Percentiles rank a stretch among this genome's conserved stretches.
phyloP scores from a whole-genome alignment of 2,888 invertebrate species.

The Spodoptera littoralis region DNA sequence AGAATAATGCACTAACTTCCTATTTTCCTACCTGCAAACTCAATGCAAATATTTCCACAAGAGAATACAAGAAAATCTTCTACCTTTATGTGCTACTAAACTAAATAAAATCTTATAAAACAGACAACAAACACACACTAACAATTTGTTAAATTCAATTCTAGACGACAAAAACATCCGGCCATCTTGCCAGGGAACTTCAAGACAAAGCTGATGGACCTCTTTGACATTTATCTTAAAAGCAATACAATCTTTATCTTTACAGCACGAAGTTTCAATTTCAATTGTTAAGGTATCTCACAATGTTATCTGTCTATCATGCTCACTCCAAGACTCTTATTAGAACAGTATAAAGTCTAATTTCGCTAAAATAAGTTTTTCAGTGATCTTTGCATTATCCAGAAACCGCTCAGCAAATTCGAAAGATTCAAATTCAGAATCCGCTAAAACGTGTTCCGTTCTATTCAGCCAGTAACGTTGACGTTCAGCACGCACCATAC shows the following conservation, averaged over 20 bases:
- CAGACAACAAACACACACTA: slow-evolving; percentile 23
- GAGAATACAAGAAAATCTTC: neutral
- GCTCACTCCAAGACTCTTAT: slow-evolving; percentile 21
- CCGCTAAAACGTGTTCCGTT: slow-evolving; percentile 79
- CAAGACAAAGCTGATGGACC: slow-evolving; percentile 41
- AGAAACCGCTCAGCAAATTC: slow-evolving; percentile 59
- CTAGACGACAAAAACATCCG: slow-evolving; percentile 48
- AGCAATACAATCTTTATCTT: slow-evolving; percentile 33
- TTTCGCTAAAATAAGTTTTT: slow-evolving; percentile 14
- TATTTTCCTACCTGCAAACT: too few relatives aligned
- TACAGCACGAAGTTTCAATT: slow-evolving; percentile 32
- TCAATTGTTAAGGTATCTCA: slow-evolving; percentile 21
- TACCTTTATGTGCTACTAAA: neutral
- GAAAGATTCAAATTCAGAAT: slow-evolving; percentile 71
- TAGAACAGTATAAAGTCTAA: slow-evolving; percentile 27
- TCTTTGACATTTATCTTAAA: slow-evolving; percentile 26
- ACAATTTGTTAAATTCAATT: slow-evolving; percentile 47
- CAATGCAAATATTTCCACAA: neutral
- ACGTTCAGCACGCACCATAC: slow-evolving; percentile 69
- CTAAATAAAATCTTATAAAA: slow-evolving; percentile 11
- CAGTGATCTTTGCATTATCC: slow-evolving; percentile 31
- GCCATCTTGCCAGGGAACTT: slow-evolving; percentile 42
- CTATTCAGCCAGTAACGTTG: slow-evolving; percentile 75
- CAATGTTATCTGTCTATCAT: slow-evolving; percentile 18
- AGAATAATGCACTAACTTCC: too few relatives aligned